Evolutionary conservation across 2,113 vertebrate species (phyloP).

Genomic region (Chlorodrepanis virens): DNA sequence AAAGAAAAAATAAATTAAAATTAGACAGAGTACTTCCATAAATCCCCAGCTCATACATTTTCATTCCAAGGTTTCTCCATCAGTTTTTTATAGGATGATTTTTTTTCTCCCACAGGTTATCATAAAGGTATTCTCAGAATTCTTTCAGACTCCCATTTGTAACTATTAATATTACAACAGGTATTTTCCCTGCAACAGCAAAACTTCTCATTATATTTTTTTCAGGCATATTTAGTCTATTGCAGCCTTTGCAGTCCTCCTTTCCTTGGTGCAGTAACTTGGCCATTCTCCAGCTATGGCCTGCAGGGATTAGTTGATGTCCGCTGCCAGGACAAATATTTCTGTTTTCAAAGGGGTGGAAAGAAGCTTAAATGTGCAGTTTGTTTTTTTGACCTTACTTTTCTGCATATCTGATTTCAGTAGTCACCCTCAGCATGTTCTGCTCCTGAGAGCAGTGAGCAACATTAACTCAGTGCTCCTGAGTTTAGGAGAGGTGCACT

Average conservation of each 20-base stretch:
- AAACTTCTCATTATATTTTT: not conserved
- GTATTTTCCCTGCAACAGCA: not conserved
- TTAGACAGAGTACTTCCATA: not conserved
- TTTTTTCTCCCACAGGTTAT: not conserved
- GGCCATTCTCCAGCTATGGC: not conserved
- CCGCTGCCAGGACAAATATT: not conserved
- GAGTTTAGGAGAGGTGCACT: not conserved
- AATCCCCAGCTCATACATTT: not conserved
- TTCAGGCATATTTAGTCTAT: not conserved
- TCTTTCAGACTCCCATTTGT: not conserved
- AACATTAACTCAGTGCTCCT: not conserved
- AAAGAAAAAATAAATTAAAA: not conserved
- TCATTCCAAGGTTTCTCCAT: not conserved
- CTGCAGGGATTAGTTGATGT: not conserved
- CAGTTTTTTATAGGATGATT: not conserved
- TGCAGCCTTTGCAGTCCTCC: not conserved
- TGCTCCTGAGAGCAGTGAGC: not conserved
- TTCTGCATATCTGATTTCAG: not conserved
- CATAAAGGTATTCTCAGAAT: not conserved
- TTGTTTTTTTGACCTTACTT: not conserved
- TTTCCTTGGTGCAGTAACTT: not conserved
- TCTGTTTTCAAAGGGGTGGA: not conserved
- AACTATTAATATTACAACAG: not conserved
- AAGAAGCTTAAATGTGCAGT: not conserved
- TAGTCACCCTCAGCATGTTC: not conserved